Evolutionary conservation across 2,113 vertebrate species (phyloP).

Genomic region (Pogona vitticeps): DNA sequence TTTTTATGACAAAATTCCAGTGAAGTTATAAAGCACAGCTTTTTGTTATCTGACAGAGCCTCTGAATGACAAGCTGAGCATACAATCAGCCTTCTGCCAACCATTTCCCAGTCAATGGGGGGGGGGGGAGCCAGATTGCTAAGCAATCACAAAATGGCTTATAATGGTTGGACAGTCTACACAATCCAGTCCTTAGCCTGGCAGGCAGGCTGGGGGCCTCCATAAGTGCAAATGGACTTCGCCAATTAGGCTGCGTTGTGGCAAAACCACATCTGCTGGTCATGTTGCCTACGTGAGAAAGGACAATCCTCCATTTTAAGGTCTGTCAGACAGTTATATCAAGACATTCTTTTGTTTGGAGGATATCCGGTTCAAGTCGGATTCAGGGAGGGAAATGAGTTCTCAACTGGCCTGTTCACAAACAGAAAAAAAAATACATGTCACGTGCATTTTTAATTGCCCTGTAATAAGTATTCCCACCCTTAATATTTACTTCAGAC

Average conservation of each 20-base stretch:
- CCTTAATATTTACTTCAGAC: too few species aligned
- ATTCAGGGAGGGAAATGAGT: too few species aligned
- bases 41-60: background rate
- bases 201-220: too few species aligned
- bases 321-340: too few species aligned
- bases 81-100: background rate
- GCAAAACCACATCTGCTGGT: background rate
- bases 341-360: too few species aligned
- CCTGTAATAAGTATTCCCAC: too few species aligned
- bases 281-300: background rate
- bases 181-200: background rate
- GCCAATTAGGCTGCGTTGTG: too few species aligned
- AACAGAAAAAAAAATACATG: too few species aligned
- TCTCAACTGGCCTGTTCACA: too few species aligned
- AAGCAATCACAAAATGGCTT: background rate
- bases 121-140: background rate
- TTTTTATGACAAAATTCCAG: background rate
- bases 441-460: too few species aligned
- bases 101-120: background rate
- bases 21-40: background rate
- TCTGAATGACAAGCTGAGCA: background rate
- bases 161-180: background rate
- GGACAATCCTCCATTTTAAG: background rate
- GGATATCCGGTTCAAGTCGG: too few species aligned
- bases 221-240: too few species aligned